These are phyloP conservation scores for Chalcosyrphus nemorum DNA, from an alignment of 2,888 invertebrate genomes.

Conservation along the genomic window DNA sequence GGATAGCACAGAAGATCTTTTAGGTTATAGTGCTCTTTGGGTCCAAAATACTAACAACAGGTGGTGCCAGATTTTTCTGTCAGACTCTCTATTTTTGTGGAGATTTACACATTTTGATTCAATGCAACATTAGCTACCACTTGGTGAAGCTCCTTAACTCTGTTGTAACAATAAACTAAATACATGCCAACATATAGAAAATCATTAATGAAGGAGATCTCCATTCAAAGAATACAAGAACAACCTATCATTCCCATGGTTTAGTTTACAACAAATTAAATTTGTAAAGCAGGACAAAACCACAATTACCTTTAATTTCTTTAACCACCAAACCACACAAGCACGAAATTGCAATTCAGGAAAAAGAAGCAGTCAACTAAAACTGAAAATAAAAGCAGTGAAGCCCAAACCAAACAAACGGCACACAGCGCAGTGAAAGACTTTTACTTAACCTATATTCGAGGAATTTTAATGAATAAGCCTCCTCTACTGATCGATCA, in stretches of 20 bases:
- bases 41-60: too few relatives aligned
- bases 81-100: too few relatives aligned
- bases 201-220: too few relatives aligned
- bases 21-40: too few relatives aligned
- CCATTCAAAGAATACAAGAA: not conserved
- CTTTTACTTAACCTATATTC: constrained; percentile 60
- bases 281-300: constrained; percentile 23
- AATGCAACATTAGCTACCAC: too few relatives aligned
- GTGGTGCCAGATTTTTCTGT: too few relatives aligned
- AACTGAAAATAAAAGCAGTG: constrained; percentile 26
- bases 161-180: too few relatives aligned
- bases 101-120: too few relatives aligned
- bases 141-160: too few relatives aligned
- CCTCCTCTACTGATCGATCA: constrained; percentile 32
- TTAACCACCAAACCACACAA: constrained; percentile 18
- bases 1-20: too few relatives aligned
- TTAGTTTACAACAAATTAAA: constrained; percentile 7
- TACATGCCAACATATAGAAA: too few relatives aligned
- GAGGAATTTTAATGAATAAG: constrained; percentile 46
- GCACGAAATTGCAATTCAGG: constrained; percentile 32
- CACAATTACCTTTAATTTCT: constrained; percentile 49
- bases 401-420: constrained; percentile 1
- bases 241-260: not conserved
- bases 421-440: constrained; percentile 6
- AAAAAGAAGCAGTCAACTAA: constrained; percentile 40